Evolutionary conservation across 1,140 invertebrate species (phyloP), one percentile per base, ranked within the genome.

Genomic region (Kradibia gibbosae): DNA sequence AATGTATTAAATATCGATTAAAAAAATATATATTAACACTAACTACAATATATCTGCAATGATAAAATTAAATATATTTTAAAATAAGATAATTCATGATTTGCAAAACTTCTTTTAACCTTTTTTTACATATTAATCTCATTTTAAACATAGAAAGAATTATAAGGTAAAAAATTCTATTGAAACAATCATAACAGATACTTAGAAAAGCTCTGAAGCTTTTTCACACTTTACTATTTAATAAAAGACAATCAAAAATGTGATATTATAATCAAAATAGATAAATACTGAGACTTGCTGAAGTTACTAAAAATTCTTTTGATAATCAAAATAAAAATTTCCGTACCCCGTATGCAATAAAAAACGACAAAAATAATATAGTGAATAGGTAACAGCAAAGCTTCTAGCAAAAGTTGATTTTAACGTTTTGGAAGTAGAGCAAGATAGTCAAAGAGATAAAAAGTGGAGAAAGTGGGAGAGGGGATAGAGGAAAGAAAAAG

Each of bases 281-380:
- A 67, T 31, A 36, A 67, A 62, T 75, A 28, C n/a, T 55, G 31
- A 2, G 25, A 62, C 5, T 60, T 45, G 5, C 42, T 39, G 1
- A 74, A 74, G 50, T 31, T 74, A 20, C 28, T 76, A 76, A 60
- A 48, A 77, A 31, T 62, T 8, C 17, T 17, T 8, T 28, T 31
- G 36, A 36, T 80, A 74, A 74, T 74, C 71, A 80, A 74, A 80
- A 17, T 73, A 65, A 65, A 74, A 80, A 73, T 36, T 57, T 80
- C 36, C 34, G 42, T 36, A 17, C 36, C 25, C 11, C 11, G 25
- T 10, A n/a, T 22, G 57, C 34, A n/a, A 22, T 74, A 78, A 79
- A 42, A 73, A 55, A 78, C 75, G 65, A 80, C 72, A 78, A 53
- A 74, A 80, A 78, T 67, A 77, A 80, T 57, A 67, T 67, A 80